Conservation (phyloP, 2,113 vertebrate species). For the Coregonus clupeaformis region DNA sequence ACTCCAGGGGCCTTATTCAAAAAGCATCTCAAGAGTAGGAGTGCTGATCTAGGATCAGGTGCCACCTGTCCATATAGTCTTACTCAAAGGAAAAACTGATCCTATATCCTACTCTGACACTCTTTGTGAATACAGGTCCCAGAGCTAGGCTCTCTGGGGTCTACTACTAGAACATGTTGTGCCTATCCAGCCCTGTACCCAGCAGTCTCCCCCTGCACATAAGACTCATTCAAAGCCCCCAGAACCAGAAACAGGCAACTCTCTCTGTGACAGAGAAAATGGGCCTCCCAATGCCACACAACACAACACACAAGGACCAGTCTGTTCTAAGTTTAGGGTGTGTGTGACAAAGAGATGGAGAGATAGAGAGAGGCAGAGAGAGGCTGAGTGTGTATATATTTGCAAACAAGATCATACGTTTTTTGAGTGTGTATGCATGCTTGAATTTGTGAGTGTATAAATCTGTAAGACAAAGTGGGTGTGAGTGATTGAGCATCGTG, state of each 20-base stretch:
- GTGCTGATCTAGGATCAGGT: no score
- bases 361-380: not conserved
- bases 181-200: conserved; percentile 1
- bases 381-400: not conserved
- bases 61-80: no score
- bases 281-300: conserved; percentile 59
- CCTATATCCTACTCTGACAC: no score
- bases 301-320: conserved; percentile 34
- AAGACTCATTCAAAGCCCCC: conserved; percentile 88
- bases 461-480: no score
- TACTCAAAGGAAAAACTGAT: no score
- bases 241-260: conserved; percentile 46
- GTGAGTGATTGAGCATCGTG: no score
- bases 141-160: not conserved
- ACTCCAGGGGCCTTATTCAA: no score
- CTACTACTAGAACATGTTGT: not conserved
- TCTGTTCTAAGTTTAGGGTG: conserved; percentile 33
- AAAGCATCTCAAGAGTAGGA: not conserved
- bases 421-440: not conserved
- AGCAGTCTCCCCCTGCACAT: conserved; percentile 77
- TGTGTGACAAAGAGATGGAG: not conserved
- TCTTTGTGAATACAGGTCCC: no score
- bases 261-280: conserved; percentile 19
- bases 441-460: not conserved
- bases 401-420: not conserved